Conservation (phyloP, 2,113 vertebrate genomes). For the Phrynocephalus versicolor region DNA sequence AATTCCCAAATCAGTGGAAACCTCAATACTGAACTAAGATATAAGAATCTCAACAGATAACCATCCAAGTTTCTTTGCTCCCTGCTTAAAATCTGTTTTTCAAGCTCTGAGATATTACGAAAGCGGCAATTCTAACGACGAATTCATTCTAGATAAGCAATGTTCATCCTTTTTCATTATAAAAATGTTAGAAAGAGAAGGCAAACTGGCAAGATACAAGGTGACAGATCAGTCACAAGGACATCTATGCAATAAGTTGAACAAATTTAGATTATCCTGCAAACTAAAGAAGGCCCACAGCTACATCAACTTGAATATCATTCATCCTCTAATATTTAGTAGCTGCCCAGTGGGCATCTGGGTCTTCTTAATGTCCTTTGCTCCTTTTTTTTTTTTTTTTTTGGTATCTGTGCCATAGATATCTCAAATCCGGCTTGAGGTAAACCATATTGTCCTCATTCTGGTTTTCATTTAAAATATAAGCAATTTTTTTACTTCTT, state of each 20-base stretch:
- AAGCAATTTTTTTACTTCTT: constrained; percentile 23
- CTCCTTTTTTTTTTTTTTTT: not conserved
- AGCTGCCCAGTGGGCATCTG: constrained; percentile 21
- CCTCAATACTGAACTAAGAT: not conserved
- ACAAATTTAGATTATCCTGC: constrained; percentile 29
- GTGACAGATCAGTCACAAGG: not conserved
- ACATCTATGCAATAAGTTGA: constrained; percentile 19
- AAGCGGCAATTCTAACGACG: not conserved
- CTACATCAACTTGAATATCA: constrained; percentile 16
- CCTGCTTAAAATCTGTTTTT: not conserved
- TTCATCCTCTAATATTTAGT: constrained; percentile 5
- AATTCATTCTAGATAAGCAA: not conserved
- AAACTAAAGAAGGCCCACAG: not conserved
- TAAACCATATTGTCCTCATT: constrained; percentile 33
- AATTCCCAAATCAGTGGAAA: not conserved
- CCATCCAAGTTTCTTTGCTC: not conserved
- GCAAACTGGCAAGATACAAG: constrained; percentile 12
- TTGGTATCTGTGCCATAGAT: not conserved
- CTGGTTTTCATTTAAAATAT: constrained; percentile 42
- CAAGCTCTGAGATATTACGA: too few relatives aligned
- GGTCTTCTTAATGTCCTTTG: constrained; percentile 2
- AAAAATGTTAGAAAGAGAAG: not conserved
- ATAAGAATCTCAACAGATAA: not conserved
- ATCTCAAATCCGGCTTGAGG: constrained; percentile 15
- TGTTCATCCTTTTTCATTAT: not conserved